Conservation (phyloP, 2,888 invertebrate species). For the Exephanes ischioxanthus region DNA sequence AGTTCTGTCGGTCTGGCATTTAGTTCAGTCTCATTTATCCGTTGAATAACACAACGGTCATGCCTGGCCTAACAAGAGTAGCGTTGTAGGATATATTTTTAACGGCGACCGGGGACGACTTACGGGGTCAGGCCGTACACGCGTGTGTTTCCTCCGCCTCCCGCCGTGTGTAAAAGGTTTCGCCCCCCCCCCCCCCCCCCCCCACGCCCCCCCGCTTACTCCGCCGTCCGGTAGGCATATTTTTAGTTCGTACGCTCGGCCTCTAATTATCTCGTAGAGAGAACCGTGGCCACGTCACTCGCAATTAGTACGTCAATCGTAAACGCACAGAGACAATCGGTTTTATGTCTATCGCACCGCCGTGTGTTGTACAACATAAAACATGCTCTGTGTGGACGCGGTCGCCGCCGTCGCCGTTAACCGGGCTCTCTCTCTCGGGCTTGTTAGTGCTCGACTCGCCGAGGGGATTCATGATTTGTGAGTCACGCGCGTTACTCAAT, state of each 20-base stretch:
- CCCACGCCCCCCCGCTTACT: not conserved
- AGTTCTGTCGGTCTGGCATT: slow-evolving; percentile 8
- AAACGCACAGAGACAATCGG: slow-evolving; percentile 62
- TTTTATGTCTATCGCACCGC: slow-evolving; percentile 18
- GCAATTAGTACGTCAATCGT: slow-evolving; percentile 65
- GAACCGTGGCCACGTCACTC: slow-evolving; percentile 58
- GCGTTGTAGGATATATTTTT: slow-evolving; percentile 28
- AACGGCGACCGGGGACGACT: slow-evolving; percentile 8
- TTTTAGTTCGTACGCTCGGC: slow-evolving; percentile 51
- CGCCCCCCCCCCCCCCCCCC: no score
- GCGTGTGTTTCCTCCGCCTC: slow-evolving; percentile 9
- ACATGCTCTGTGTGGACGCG: slow-evolving; percentile 29
- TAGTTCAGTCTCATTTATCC: slow-evolving; percentile 16
- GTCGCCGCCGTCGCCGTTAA: slow-evolving; percentile 38
- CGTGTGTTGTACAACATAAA: slow-evolving; percentile 42
- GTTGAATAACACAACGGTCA: slow-evolving; percentile 39
- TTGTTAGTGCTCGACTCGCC: slow-evolving; percentile 68
- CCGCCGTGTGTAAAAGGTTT: slow-evolving; percentile 13
- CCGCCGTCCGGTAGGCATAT: not conserved
- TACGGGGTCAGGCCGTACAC: not conserved
- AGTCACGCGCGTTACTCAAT: slow-evolving; percentile 69
- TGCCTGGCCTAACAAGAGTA: slow-evolving; percentile 13
- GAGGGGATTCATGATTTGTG: slow-evolving; percentile 73
- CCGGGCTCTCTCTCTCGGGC: slow-evolving; percentile 39
- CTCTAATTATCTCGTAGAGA: slow-evolving; percentile 57